phyloP scores from a whole-genome alignment of 2,888 invertebrate genomes.

The Melanophora roralis region DNA sequence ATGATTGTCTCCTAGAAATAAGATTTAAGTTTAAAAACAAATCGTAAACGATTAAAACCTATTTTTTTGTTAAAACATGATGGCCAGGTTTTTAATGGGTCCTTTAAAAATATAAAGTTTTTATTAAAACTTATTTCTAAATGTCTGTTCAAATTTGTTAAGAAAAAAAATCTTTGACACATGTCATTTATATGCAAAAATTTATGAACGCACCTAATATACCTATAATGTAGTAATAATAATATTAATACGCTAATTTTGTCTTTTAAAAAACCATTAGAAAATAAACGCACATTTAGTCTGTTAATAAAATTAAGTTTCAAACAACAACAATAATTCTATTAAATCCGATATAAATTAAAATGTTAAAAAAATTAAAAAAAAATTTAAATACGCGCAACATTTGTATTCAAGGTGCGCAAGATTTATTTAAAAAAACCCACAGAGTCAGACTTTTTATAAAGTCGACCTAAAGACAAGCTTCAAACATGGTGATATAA shows the following conservation, averaged over 20 bases:
- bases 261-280: neutral
- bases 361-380: neutral
- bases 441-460: neutral
- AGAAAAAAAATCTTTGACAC: no score
- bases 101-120: no score
- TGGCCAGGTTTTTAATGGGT: no score
- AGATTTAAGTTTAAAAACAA: neutral
- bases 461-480: neutral
- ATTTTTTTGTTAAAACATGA: no score
- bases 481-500: conserved; percentile 21
- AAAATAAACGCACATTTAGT: neutral
- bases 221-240: no score
- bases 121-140: no score
- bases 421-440: conserved; percentile 23
- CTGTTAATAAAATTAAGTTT: neutral
- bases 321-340: conserved; percentile 9
- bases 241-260: neutral
- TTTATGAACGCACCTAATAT: conserved; percentile 1
- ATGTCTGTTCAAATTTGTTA: no score
- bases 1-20: conserved; percentile 35
- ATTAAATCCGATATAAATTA: neutral
- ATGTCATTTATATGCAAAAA: no score
- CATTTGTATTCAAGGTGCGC: conserved; percentile 64
- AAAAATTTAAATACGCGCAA: conserved; percentile 55
- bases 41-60: no score